Conservation (phyloP, 2,888 invertebrate genomes). For the Octodonta nipae region DNA sequence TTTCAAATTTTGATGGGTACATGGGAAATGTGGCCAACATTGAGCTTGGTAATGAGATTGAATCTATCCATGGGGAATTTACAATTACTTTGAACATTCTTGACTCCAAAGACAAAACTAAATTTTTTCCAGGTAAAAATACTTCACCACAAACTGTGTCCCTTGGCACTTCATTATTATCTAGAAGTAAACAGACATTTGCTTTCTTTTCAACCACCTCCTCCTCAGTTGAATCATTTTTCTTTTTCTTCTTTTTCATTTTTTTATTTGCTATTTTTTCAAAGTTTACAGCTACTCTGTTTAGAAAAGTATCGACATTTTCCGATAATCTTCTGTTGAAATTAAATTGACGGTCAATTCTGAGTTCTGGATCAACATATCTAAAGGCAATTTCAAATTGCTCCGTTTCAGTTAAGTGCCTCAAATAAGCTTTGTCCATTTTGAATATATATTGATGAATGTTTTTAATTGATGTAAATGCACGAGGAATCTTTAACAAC, state of each 20-base stretch:
- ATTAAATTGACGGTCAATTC: conserved; percentile 55
- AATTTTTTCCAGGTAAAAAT: conserved; percentile 31
- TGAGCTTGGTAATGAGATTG: conserved; percentile 50
- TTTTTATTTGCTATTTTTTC: conserved; percentile 39
- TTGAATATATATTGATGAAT: conserved; percentile 29
- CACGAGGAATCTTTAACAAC: too few species aligned
- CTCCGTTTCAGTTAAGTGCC: conserved; percentile 37
- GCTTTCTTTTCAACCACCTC: conserved; percentile 13
- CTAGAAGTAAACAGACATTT: conserved; percentile 10
- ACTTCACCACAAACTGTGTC: conserved; percentile 28
- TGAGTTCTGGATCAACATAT: conserved; percentile 35
- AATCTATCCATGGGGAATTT: conserved; percentile 62
- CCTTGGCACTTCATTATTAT: conserved; percentile 18
- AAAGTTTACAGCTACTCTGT: conserved; percentile 51
- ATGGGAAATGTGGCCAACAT: conserved; percentile 64
- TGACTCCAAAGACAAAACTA: conserved; percentile 34
- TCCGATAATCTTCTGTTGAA: conserved; percentile 52
- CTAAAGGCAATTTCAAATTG: conserved; percentile 46
- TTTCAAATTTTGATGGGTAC: conserved; percentile 58
- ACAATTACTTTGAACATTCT: conserved; percentile 47
- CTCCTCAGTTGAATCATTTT: too few species aligned
- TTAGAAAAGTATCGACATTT: conserved; percentile 44
- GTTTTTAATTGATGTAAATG: too few species aligned
- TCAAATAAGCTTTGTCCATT: conserved; percentile 48
- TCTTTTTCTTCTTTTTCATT: conserved; percentile 28